Evolutionary conservation across 2,113 vertebrate genomes (phyloP).

Genomic region (Chaetops frenatus): DNA sequence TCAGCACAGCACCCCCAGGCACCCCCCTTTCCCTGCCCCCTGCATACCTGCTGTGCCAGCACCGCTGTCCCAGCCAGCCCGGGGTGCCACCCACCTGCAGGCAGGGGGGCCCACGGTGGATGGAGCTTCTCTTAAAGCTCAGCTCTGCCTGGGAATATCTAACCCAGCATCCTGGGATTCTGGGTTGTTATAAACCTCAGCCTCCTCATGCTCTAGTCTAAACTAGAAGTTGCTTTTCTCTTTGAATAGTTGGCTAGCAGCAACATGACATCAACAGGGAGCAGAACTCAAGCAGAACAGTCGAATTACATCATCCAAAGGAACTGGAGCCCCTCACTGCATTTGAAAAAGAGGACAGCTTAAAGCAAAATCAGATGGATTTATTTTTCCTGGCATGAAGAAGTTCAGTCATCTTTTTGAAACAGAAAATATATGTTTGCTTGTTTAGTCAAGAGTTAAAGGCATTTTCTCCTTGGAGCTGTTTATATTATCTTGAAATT

Average conservation of each 20-base stretch:
- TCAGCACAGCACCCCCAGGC: background rate
- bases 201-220: background rate
- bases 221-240: slow-evolving; percentile 33
- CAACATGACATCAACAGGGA: slow-evolving; percentile 24
- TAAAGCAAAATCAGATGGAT: slow-evolving; percentile 56
- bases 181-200: background rate
- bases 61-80: rapidly evolving
- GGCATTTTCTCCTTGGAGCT: slow-evolving; percentile 3
- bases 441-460: slow-evolving; percentile 39
- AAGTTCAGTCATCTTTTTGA: slow-evolving; percentile 26
- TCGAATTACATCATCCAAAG: slow-evolving; percentile 27
- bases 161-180: rapidly evolving
- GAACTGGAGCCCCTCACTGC: background rate
- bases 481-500: slow-evolving; percentile 5
- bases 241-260: slow-evolving; percentile 38
- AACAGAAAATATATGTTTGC: slow-evolving; percentile 19
- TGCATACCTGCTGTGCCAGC: background rate
- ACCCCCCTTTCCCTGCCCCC: no score
- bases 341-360: slow-evolving; percentile 12
- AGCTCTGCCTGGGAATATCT: background rate
- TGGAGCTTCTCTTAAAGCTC: background rate
- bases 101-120: rapidly evolving
- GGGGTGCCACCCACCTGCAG: background rate
- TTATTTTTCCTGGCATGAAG: slow-evolving; percentile 48
- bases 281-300: slow-evolving; percentile 53